phyloP scores from a whole-genome alignment of 1,140 invertebrate genomes.

The Glomeris maerens region DNA sequence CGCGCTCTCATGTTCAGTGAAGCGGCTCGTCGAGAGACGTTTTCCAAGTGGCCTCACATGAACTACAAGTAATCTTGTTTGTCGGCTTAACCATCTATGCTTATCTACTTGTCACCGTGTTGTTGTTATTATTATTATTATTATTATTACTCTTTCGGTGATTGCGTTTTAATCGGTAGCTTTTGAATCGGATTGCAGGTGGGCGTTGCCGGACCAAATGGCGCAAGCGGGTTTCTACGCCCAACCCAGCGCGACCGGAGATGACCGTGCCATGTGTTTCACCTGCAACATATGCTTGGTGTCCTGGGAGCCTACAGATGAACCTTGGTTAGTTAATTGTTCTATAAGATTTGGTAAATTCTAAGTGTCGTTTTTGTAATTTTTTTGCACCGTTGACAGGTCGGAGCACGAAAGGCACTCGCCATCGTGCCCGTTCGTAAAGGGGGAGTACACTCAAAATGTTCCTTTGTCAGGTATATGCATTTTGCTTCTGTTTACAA shows the following conservation, averaged over 20 bases:
- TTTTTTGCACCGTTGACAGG: too few species aligned
- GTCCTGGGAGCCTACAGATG: constrained; percentile 90
- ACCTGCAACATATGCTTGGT: constrained; percentile 83
- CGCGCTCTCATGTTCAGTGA: constrained; percentile 77
- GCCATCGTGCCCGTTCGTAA: constrained; percentile 78
- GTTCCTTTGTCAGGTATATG: constrained; percentile 55
- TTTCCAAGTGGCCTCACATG: constrained; percentile 88
- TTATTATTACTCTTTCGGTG: constrained; percentile 7
- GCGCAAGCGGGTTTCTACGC: constrained; percentile 91
- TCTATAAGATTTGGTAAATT: constrained; percentile 6
- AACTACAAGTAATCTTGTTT: constrained; percentile 74
- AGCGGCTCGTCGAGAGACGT: constrained; percentile 71
- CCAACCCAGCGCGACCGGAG: constrained; percentile 70
- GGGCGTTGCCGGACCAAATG: constrained; percentile 88
- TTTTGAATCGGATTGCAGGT: constrained; percentile 40
- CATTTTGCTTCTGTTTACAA: background rate
- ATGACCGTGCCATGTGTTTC: constrained; percentile 89
- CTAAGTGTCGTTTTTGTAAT: background rate
- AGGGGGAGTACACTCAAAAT: constrained; percentile 88
- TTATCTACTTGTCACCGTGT: background rate
- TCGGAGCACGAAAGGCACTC: constrained; percentile 89
- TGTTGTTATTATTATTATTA: constrained; percentile 5
- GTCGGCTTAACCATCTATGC: too few species aligned
- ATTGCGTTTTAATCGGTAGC: background rate
- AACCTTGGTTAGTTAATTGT: constrained; percentile 48